A percentile compares a stretch with the other conserved stretches of the same genome.
phyloP scores from a whole-genome alignment of 1,140 invertebrate species.

The Euura lappo region DNA sequence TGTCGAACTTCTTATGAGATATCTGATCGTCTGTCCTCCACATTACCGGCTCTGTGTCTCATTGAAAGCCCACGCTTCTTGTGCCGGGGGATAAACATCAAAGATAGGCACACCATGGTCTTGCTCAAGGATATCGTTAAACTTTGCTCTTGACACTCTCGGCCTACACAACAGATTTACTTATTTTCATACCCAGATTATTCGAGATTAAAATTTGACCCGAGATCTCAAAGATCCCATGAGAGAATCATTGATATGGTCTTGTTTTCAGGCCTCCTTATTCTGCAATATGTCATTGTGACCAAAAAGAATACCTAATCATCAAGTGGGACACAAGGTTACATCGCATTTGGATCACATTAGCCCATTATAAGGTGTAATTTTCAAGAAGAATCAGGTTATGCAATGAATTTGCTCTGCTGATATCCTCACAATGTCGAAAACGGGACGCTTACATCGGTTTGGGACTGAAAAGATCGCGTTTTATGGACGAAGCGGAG shows the following conservation, averaged over 20 bases:
- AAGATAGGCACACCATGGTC: not conserved
- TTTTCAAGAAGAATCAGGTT: too few relatives aligned
- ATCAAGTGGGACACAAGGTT: too few relatives aligned
- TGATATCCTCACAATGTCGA: too few relatives aligned
- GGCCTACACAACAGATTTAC: constrained; percentile 5
- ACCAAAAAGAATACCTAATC: too few relatives aligned
- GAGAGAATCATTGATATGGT: too few relatives aligned
- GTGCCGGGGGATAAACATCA: constrained; percentile 34
- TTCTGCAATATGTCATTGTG: too few relatives aligned
- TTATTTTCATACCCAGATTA: constrained; percentile 11
- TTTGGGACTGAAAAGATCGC: not conserved
- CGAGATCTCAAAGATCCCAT: too few relatives aligned
- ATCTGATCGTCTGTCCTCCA: constrained; percentile 40
- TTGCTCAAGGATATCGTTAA: constrained; percentile 8
- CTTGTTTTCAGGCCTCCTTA: too few relatives aligned
- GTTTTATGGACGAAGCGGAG: not conserved
- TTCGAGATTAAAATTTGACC: constrained; percentile 8
- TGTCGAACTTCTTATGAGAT: constrained; percentile 32
- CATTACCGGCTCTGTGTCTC: constrained; percentile 37
- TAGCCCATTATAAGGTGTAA: too few relatives aligned
- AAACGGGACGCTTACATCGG: too few relatives aligned
- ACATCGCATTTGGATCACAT: too few relatives aligned
- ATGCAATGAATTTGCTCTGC: too few relatives aligned
- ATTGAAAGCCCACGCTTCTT: constrained; percentile 40
- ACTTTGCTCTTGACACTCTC: constrained; percentile 15